These are phyloP conservation scores for Grapholita molesta DNA, from an alignment of 1,140 invertebrate species.

Conservation along the genomic window DNA sequence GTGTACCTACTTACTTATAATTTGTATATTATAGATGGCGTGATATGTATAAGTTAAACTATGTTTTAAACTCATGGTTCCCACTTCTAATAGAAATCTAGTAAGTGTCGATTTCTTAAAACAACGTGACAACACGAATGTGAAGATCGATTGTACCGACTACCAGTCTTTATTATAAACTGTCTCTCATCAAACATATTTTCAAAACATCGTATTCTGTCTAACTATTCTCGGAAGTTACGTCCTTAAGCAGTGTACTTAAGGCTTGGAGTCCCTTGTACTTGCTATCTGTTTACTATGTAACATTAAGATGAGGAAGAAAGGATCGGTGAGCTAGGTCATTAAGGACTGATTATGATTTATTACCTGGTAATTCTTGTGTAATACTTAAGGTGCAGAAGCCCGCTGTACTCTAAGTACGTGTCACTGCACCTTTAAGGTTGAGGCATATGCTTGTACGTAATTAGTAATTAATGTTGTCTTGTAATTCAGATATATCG, in stretches of 20 bases:
- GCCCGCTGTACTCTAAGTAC: neutral
- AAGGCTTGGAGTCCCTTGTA: neutral
- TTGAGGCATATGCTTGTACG: neutral
- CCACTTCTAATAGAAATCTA: too few species aligned
- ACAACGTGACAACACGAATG: too few species aligned
- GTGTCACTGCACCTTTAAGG: neutral
- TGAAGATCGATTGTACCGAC: too few species aligned
- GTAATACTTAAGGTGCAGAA: neutral
- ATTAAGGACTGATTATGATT: conserved; percentile 1
- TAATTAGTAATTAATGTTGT: neutral
- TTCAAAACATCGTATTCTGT: neutral
- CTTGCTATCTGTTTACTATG: neutral
- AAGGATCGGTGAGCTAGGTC: neutral
- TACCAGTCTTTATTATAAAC: neutral
- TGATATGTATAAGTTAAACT: too few species aligned
- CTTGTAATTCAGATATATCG: too few species aligned
- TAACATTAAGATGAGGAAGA: neutral
- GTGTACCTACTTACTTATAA: too few species aligned
- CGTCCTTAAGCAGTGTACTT: neutral
- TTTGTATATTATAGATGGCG: too few species aligned
- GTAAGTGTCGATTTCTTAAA: too few species aligned
- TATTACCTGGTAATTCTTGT: neutral
- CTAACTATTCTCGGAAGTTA: neutral
- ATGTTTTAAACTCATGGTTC: too few species aligned
- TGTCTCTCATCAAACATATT: neutral